Evolutionary conservation across 2,888 invertebrate species (phyloP), one percentile per base, ranked within the genome.

Genomic region (Cataglyphis altisquamis): DNA sequence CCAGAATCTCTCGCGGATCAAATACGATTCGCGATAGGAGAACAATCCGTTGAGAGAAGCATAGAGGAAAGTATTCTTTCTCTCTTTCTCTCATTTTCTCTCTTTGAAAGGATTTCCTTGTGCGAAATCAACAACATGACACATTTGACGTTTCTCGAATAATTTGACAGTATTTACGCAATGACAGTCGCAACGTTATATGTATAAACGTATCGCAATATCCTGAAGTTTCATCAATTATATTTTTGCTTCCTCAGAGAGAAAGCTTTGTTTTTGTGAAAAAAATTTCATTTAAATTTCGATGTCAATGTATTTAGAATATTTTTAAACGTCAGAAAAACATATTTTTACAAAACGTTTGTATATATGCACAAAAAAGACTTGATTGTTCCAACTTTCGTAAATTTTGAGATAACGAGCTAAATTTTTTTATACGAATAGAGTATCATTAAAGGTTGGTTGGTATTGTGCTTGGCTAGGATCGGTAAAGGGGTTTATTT

Each of bases 1-100:
- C 82, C 63, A 84, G 60, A 86, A 83, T 64, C 48, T 52, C 68
- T 73, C 60, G 60, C 70, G 74, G 29, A 18, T n/a, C 62, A 52
- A 78, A 78, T 60, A 45, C 68, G 78, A 78, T 45, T 68, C 60
- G 39, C 18, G 68, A 21, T 39, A 15, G 21, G n/a, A n/a, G 67
- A 77, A 41, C n/a, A 25, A 74, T 45, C 21, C 32, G 18, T 9
- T 18, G 63, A 52, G 2, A 8, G 8, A 52, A 52, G n/a, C n/a
- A 8, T 52, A 52, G n/a, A n/a, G 8, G 52, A n/a, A 18, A 52
- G 6, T 52, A 52, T 52, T 52, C 32, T 29, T 5, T 10, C 32
- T 10, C 18, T 18, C 18, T n/a, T n/a, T 8, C 18, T 48, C 8
- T 52, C 8, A 2, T n/a, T n/a, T 0, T 45, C 5, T 45, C 15